Evolutionary conservation across 2,888 invertebrate species (phyloP), one percentile per base, ranked within the genome.

Genomic region (Hololepta plana): DNA sequence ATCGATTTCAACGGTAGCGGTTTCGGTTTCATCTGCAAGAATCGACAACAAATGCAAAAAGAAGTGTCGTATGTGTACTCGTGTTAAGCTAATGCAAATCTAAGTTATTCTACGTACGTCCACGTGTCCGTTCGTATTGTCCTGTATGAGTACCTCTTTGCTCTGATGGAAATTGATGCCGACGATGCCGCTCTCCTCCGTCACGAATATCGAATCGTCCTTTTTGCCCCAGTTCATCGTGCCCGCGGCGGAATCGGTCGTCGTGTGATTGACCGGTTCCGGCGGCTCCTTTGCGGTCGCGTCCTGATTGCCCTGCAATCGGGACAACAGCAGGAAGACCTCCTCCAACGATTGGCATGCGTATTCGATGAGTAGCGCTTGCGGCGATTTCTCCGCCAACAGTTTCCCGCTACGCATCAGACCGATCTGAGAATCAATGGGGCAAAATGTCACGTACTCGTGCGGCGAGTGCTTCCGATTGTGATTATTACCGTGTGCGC

Each of bases 381-480:
- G 74, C 0, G 91, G 91, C 8, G 77, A 79, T 52, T 88, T 81
- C 58, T 93, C 91, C 1, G 91, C 91, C 41, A 93, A 56, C 24
- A 93, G 62, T 28, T 79, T 67, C 1, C 93, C 93, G 47, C 80
- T 84, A 35, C 93, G 64, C 91, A 93, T 93, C 39, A 93, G 59
- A 32, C 91, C 93, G 49, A 93, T 91, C 88, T 88, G 53, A 19
- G 27, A 22, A 9, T 8, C 7, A 17, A 17, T n/a, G 26, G 10
- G 23, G n/a, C 23, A 8, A 28, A 23, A 21, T n/a, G n/a, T n/a
- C n/a, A n/a, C n/a, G n/a, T n/a, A 17, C 7, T 17, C n/a, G n/a
- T 17, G 17, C n/a, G 17, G 7, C 17, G 17, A 17, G n/a, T n/a
- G n/a, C n/a, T n/a, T n/a, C n/a, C n/a, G n/a, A n/a, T n/a, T n/a